Evolutionary conservation across 2,113 vertebrate genomes (phyloP).

Genomic region (Aphyosemion australe): DNA sequence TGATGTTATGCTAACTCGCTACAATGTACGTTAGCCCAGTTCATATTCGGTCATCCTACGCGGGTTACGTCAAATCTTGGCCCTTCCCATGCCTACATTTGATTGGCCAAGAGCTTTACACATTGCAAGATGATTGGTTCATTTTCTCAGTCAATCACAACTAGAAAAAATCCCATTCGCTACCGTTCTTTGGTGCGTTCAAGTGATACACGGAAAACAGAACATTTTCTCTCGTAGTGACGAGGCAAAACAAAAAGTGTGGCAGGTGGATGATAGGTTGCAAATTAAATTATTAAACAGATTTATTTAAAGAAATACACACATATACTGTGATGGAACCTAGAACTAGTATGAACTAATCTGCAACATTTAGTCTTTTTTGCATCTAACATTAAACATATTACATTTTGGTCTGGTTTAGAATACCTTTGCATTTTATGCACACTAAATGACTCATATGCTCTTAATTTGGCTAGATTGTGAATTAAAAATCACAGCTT

Average conservation of each 20-base stretch:
- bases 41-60: slow-evolving; percentile 10
- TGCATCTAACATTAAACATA: too few relatives aligned
- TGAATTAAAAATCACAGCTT: not conserved
- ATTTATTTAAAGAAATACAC: too few relatives aligned
- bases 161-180: not conserved
- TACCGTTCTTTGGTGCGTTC: slow-evolving; percentile 41
- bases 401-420: too few relatives aligned
- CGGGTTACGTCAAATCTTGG: slow-evolving; percentile 7
- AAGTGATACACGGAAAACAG: not conserved
- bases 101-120: slow-evolving; percentile 37
- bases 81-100: not conserved
- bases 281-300: too few relatives aligned
- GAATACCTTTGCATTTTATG: not conserved
- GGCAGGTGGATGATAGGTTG: too few relatives aligned
- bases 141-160: not conserved
- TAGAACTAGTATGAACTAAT: too few relatives aligned
- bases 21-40: slow-evolving; percentile 10
- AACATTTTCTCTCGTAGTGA: too few relatives aligned
- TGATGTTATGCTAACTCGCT: not conserved
- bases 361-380: not conserved
- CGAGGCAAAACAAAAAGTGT: too few relatives aligned
- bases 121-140: slow-evolving; percentile 24
- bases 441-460: too few relatives aligned
- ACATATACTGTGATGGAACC: too few relatives aligned
- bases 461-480: too few relatives aligned